Conservation (phyloP, 2,888 invertebrate genomes). For the Dermolepida albohirtum region DNA sequence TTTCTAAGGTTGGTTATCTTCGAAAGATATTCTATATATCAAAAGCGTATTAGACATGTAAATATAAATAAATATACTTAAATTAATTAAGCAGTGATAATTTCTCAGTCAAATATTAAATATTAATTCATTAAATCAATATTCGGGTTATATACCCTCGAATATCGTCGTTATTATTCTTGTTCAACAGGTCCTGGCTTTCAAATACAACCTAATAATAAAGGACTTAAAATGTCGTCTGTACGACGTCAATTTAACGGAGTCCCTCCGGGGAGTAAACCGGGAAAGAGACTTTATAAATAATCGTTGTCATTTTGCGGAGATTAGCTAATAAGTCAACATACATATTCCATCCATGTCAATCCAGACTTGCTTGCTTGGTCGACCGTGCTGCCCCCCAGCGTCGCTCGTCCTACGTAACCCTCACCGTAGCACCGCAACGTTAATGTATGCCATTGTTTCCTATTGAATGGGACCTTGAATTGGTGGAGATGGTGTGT, state of each 20-base stretch:
- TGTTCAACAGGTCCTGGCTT: slow-evolving; percentile 53
- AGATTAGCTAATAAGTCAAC: slow-evolving; percentile 65
- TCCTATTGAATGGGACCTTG: slow-evolving; percentile 1
- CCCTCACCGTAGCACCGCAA: neutral
- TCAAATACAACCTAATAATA: slow-evolving; percentile 50
- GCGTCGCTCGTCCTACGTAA: neutral
- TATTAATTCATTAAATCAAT: no score
- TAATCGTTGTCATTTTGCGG: slow-evolving; percentile 62
- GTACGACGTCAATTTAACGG: neutral
- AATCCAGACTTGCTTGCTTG: slow-evolving; percentile 14
- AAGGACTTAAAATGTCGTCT: slow-evolving; percentile 50
- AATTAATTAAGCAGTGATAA: no score
- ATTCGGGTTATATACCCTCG: no score
- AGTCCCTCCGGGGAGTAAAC: neutral
- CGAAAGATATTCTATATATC: no score
- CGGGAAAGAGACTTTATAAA: slow-evolving; percentile 55
- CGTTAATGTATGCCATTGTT: slow-evolving; percentile 14
- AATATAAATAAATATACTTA: no score
- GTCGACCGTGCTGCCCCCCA: neutral
- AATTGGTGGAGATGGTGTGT: no score
- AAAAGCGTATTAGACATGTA: no score
- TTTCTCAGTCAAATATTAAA: no score
- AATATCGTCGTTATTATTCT: neutral
- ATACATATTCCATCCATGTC: slow-evolving; percentile 52
- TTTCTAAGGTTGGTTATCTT: no score